Evolutionary conservation across 2,113 vertebrate species (phyloP), one percentile per base, ranked within the genome.

Genomic region (Cyanistes caeruleus): DNA sequence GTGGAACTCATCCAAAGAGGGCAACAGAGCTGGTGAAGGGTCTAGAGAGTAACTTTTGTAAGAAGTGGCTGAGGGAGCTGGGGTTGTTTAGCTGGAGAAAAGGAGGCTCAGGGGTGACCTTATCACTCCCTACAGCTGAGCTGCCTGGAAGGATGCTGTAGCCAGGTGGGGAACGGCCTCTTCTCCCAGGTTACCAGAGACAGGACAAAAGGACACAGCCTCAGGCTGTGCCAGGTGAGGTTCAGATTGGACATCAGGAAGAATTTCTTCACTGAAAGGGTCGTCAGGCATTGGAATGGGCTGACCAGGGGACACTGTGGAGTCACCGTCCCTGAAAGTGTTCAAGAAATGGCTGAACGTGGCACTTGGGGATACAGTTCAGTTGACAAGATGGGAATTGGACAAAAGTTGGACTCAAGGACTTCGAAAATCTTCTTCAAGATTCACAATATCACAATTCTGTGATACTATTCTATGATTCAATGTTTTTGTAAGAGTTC

Each of bases 11-110:
- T n/a, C 13, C 60, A 39, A 43, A 44, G 37, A 67, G 1, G 22
- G 4, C 60, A 52, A 23, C 0, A 0, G 8, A 51, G 27, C 15
- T 44, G 18, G 15, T 20, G 22, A 74, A 65, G 7, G 22, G 33
- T 59, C 33, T 33, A 37, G 22, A 44, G 22, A 51, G 8, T 3
- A 74, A 74, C 15, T 10, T 39, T 39, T 39, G 37, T 39, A 10
- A 39, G 37, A 39, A 39, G 33, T 0, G 1, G 31, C 27, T 51
- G 51, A 58, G 18, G 31, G 25, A 58, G 43, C 18, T 51, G 25
- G 20, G 10, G 31, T 1, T 51, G 37, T 35, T 58, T 13, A 44
- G 31, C 27, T 28, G 23, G 27, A 44, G 44, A 44, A 44, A 33
- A 65, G 27, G 27, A 70, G 28, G 15, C 3, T 28, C 22, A 41